phyloP scores from a whole-genome alignment of 1,140 invertebrate genomes.

The Sycophaga agraensis region DNA sequence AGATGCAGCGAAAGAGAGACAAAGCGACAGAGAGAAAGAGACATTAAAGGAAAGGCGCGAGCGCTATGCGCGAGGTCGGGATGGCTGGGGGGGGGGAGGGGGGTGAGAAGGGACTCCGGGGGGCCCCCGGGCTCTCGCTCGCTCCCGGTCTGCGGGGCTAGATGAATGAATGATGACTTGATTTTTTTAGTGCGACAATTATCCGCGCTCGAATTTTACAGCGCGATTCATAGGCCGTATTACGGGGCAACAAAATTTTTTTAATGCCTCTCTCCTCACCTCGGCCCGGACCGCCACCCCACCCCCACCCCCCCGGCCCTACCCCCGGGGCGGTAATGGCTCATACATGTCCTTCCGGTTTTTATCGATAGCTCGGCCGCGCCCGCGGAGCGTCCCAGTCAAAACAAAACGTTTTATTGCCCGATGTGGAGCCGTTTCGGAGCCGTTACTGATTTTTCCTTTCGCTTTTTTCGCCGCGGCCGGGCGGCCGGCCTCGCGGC shows the following conservation, averaged over 20 bases:
- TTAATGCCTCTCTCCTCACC: conserved; percentile 8
- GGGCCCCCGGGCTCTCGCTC: neutral
- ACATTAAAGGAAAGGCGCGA: neutral
- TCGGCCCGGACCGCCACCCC: neutral
- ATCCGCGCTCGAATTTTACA: conserved; percentile 22
- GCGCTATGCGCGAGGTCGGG: neutral
- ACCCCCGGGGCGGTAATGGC: conserved; percentile 9
- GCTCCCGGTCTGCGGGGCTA: conserved; percentile 26
- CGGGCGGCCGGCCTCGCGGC: too few relatives aligned
- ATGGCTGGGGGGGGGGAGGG: too few relatives aligned
- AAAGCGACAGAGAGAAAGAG: neutral
- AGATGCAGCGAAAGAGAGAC: neutral
- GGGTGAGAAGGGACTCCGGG: too few relatives aligned
- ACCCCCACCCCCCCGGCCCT: neutral
- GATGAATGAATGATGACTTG: conserved; percentile 48
- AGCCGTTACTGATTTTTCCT: conserved; percentile 13
- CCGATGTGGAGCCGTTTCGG: neutral
- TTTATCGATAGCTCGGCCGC: conserved; percentile 25
- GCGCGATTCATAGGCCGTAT: conserved; percentile 29
- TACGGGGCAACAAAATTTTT: conserved; percentile 28
- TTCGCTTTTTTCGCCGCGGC: neutral
- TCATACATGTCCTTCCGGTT: conserved; percentile 28
- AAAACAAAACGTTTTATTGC: conserved; percentile 29
- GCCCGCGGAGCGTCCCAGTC: neutral
- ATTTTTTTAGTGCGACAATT: conserved; percentile 31